A percentile compares a stretch with the other conserved stretches of the same genome.
Evolutionary conservation across 35 echinoderm and acorn worm species (phyloP).

Genomic region (Patiria miniata): DNA sequence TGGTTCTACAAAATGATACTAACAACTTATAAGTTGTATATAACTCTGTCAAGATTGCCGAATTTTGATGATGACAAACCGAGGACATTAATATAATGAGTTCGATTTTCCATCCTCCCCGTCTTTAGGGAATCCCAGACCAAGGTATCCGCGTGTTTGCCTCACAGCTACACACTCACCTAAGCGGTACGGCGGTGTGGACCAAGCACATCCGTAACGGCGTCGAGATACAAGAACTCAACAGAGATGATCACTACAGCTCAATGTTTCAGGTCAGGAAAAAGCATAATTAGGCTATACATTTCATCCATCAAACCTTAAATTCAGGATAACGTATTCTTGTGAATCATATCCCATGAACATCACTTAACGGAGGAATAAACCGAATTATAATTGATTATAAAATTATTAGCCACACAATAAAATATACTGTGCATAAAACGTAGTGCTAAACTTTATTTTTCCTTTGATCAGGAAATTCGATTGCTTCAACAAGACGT

Average conservation of each 20-base stretch:
- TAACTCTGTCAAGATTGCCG: too few species aligned
- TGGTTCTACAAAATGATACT: too few species aligned
- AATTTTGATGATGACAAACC: too few species aligned
- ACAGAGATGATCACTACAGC: conserved; percentile 75
- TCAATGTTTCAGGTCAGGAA: conserved; percentile 71
- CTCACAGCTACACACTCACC: conserved; percentile 84
- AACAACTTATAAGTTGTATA: too few species aligned
- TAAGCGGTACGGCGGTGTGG: conserved; percentile 64
- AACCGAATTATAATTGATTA: too few species aligned
- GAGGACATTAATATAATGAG: too few species aligned
- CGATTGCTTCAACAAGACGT: conserved; percentile 66
- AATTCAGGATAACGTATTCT: too few species aligned
- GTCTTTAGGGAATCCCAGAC: conserved; percentile 65
- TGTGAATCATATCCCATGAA: too few species aligned
- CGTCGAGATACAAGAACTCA: conserved; percentile 51
- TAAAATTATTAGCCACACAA: neutral
- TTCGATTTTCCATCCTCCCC: too few species aligned
- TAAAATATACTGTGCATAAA: neutral
- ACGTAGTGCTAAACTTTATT: too few species aligned
- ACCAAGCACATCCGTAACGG: conserved; percentile 75
- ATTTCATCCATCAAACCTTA: neutral
- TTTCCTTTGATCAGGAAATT: conserved; percentile 63
- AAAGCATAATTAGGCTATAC: neutral
- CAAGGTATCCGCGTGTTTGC: conserved; percentile 78
- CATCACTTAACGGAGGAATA: too few species aligned